These are phyloP conservation scores for Simalia tracyae DNA, from an alignment of 2,797 vertebrate species.

Conservation along the genomic window DNA sequence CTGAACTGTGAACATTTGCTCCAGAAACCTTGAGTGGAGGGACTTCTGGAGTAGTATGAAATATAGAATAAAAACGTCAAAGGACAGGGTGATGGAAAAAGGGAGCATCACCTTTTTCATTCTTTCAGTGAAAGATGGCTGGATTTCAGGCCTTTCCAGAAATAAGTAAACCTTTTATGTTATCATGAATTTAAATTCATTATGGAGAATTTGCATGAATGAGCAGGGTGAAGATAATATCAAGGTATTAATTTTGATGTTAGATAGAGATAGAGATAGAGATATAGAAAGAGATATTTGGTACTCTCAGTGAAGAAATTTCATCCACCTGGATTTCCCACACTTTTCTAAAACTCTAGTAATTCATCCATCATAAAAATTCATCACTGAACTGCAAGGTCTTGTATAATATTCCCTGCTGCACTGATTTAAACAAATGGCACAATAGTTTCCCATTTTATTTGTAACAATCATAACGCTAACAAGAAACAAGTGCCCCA, in stretches of 20 bases:
- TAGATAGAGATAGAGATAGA: neutral
- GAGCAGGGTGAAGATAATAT: neutral
- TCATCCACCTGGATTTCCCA: neutral
- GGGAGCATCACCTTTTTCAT: neutral
- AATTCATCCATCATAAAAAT: neutral
- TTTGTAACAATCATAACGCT: slow-evolving; percentile 1
- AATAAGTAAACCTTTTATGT: neutral
- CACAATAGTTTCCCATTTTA: neutral
- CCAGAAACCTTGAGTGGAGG: neutral
- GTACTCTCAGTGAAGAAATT: neutral
- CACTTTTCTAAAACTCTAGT: slow-evolving; percentile 6
- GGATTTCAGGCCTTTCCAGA: neutral
- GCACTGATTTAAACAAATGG: slow-evolving; percentile 29
- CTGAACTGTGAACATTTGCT: neutral
- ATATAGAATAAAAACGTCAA: neutral
- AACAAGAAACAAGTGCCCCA: slow-evolving; percentile 18
- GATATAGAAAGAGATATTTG: neutral
- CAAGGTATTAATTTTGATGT: neutral
- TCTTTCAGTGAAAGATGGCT: neutral
- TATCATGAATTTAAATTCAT: neutral
- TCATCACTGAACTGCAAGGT: slow-evolving; percentile 14
- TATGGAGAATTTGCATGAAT: neutral
- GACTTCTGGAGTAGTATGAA: neutral
- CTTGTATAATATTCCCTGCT: neutral
- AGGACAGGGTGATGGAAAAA: neutral